phyloP scores from a whole-genome alignment of 2,113 vertebrate species.

The Eulacestoma nigropectus region DNA sequence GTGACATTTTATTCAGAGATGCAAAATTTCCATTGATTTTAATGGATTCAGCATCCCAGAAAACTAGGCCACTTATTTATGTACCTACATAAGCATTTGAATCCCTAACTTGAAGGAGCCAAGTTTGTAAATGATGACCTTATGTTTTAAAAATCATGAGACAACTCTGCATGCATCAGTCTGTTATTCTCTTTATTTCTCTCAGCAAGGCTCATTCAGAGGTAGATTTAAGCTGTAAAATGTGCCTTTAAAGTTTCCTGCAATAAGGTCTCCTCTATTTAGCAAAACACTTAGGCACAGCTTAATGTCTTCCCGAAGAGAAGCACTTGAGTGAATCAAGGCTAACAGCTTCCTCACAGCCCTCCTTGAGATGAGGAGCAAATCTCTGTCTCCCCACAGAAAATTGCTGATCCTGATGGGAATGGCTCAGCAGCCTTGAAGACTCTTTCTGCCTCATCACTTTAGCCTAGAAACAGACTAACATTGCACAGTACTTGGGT shows the following conservation, averaged over 20 bases:
- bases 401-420: neutral
- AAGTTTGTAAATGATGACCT: slow-evolving; percentile 40
- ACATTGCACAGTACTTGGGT: accelerated
- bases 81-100: slow-evolving; percentile 17
- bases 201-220: slow-evolving; percentile 2
- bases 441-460: neutral
- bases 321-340: neutral
- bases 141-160: slow-evolving; percentile 40
- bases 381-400: neutral
- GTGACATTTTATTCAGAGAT: slow-evolving; percentile 24
- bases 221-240: neutral
- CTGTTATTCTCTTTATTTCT: neutral
- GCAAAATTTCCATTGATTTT: slow-evolving; percentile 54
- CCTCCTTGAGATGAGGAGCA: neutral
- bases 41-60: slow-evolving; percentile 53
- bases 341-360: neutral
- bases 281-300: neutral
- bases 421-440: neutral
- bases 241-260: neutral
- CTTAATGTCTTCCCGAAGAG: neutral
- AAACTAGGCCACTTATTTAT: slow-evolving; percentile 58
- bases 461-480: neutral
- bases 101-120: slow-evolving; percentile 20
- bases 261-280: neutral
- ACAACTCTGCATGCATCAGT: neutral